Evolutionary conservation across 2,888 invertebrate genomes (phyloP), one percentile per base, ranked within the genome.

Genomic region (Acronicta aceris): DNA sequence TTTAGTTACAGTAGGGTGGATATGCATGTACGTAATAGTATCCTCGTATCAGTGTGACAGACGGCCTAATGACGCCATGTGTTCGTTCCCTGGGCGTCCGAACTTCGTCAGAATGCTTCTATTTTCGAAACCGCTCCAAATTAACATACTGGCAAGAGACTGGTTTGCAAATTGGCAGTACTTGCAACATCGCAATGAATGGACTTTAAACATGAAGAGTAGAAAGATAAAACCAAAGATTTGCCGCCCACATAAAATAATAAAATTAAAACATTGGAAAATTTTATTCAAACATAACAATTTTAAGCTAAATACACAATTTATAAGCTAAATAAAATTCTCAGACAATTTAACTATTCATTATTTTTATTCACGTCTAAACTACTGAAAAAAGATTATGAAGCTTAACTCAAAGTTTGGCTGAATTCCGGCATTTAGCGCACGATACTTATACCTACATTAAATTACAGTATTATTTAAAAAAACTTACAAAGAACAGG

Each of bases 31-130:
- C 40, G 77, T 67, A 74, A 70, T 53, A 62, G 61, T 71, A 72
- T 69, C 59, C 60, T 65, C 50, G 57, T 71, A 77, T 73, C 74
- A 66, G 64, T 55, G 61, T 71, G 73, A 70, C 69, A 74, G 76
- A 73, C 74, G 65, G 74, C 67, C 71, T 78, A 81, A 82, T 81
- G 76, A 78, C 71, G 79, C 80, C 83, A 81, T 82, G 75, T 84
- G 79, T 76, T 76, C 66, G 51, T 65, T 63, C 66, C 74, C 59
- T 68, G 57, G 66, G 53, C 58, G 66, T 65, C 65, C 58, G 49
- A 64, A 78, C 74, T 68, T 65, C 54, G 71, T 76, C 76, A 70
- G 76, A 72, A 71, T 74, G 62, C 70, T 62, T 76, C 76, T 79
- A 82, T 82, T 81, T 78, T 71, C 76, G 62, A 79, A 78, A 78